Percentiles rank a stretch among this genome's conserved stretches.
Evolutionary conservation across 1,140 invertebrate genomes (phyloP).

Genomic region (Caerostris darwini): DNA sequence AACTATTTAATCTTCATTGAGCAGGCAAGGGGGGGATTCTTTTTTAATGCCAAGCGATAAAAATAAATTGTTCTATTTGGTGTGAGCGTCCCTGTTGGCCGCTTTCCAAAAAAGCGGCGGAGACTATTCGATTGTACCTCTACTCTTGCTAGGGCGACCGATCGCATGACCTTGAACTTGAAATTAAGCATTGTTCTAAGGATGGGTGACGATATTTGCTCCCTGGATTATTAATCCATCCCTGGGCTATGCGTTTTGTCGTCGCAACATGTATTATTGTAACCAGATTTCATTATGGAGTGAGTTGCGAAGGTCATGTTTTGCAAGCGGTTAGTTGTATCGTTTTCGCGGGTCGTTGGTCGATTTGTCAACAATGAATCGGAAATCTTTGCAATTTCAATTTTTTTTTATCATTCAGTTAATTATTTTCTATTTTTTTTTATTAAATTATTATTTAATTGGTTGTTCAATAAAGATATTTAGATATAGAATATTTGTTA

Average conservation of each 20-base stretch:
- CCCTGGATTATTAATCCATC: conserved; percentile 1
- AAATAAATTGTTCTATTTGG: conserved; percentile 29
- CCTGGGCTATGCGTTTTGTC: neutral
- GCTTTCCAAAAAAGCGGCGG: neutral
- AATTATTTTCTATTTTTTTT: neutral
- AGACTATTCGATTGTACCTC: neutral
- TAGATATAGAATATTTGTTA: too few species aligned
- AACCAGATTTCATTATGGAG: neutral
- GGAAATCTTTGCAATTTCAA: conserved; percentile 2
- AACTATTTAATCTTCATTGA: neutral
- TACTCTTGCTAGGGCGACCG: conserved; percentile 18
- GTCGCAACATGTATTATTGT: neutral
- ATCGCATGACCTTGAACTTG: conserved; percentile 23
- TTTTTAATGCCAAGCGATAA: conserved; percentile 8
- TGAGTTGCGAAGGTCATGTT: conserved; percentile 9
- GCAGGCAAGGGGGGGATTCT: neutral
- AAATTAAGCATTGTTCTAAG: conserved; percentile 25
- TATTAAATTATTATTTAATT: too few species aligned
- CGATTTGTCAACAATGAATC: conserved; percentile 24
- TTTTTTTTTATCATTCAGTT: neutral
- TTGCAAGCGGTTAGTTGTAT: conserved; percentile 29
- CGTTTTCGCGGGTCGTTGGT: neutral
- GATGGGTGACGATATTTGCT: neutral
- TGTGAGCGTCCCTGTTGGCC: conserved; percentile 40
- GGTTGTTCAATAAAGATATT: too few species aligned